phyloP scores from a whole-genome alignment of 2,797 vertebrate species.

The Nannoperca obscura region DNA sequence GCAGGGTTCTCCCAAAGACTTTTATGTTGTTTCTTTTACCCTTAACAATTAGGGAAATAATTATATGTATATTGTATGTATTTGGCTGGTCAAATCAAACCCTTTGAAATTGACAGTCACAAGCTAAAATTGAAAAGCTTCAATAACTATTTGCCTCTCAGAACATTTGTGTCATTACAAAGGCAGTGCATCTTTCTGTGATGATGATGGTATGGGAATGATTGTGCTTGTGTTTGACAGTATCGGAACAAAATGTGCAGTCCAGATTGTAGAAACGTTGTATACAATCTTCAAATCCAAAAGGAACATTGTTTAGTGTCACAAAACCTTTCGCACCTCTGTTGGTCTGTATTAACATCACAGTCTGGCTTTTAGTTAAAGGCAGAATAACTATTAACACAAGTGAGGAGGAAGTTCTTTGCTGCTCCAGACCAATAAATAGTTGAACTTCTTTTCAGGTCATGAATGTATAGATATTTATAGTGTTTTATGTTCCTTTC shows the following conservation, averaged over 20 bases:
- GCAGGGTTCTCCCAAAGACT: too few species aligned
- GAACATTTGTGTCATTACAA: background rate
- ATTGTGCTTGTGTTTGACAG: background rate
- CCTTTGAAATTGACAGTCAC: too few species aligned
- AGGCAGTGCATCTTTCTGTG: background rate
- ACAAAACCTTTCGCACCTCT: background rate
- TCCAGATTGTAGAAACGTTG: background rate
- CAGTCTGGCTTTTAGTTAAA: background rate
- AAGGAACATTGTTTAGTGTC: background rate
- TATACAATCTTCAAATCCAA: background rate
- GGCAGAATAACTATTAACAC: conserved; percentile 8
- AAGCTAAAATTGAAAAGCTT: background rate
- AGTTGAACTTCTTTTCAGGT: conserved; percentile 1
- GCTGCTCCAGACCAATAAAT: conserved; percentile 11
- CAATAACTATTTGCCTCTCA: too few species aligned
- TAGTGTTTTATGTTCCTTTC: conserved; percentile 7
- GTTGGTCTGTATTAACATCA: background rate
- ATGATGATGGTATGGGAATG: background rate
- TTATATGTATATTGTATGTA: too few species aligned
- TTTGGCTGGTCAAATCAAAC: too few species aligned
- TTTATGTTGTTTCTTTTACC: too few species aligned
- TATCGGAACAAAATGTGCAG: too few species aligned
- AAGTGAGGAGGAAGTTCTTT: background rate
- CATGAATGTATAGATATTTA: conserved; percentile 6
- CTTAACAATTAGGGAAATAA: too few species aligned